phyloP scores from a whole-genome alignment of 2,797 vertebrate genomes.

The Tamandua tetradactyla region DNA sequence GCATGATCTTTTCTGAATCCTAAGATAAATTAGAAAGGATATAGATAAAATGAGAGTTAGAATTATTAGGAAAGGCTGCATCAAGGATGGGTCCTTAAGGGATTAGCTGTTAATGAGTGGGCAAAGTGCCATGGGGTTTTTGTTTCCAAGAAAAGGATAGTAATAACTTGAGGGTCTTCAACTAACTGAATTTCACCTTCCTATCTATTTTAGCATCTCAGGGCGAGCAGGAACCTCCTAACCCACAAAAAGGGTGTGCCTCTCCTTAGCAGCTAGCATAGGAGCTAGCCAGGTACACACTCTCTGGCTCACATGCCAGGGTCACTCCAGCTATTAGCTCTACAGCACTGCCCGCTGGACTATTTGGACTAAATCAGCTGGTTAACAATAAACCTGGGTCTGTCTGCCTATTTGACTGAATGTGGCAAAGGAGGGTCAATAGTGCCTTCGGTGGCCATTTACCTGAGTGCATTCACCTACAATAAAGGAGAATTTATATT shows the following conservation, averaged over 20 bases:
- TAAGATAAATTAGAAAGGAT: neutral
- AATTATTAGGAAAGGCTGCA: neutral
- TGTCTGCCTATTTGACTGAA: neutral
- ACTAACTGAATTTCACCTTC: neutral
- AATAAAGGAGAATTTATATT: neutral
- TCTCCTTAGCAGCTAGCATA: neutral
- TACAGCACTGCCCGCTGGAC: neutral
- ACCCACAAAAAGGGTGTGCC: neutral
- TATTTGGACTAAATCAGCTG: neutral
- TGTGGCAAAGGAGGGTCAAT: neutral
- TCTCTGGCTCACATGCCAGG: neutral
- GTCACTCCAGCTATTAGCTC: neutral
- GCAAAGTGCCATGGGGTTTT: neutral
- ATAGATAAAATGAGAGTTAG: neutral
- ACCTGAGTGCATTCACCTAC: neutral
- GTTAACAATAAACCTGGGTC: neutral
- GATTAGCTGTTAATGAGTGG: neutral
- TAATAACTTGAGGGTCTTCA: neutral
- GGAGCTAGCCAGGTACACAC: neutral
- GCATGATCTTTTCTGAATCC: conserved; percentile 1
- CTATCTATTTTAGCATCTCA: neutral
- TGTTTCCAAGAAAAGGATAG: conserved; percentile 6
- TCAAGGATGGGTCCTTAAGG: neutral
- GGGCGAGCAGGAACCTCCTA: neutral
- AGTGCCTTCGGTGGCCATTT: neutral